Evolutionary conservation across 2,797 vertebrate species (phyloP), one percentile per base, ranked within the genome.

Genomic region (Calcarius lapponicus): DNA sequence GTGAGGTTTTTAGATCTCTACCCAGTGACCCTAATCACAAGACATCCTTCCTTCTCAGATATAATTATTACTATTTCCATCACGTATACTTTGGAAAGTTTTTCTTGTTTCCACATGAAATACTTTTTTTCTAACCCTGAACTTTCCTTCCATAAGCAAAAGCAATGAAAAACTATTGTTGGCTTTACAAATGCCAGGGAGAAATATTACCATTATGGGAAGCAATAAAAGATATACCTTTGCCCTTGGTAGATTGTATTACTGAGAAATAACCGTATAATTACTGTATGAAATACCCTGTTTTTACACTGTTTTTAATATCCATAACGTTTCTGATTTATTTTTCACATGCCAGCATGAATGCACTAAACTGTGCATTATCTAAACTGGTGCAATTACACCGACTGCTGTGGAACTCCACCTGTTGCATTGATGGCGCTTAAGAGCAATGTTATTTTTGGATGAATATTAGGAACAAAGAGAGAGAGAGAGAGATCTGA

Each of bases 131-230:
- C 90, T 88, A 80, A 84, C 82, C 62, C 76, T 81, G 80, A 94
- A 93, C 88, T 95, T 97, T 96, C 80, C 86, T 96, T 93, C 96
- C 96, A 36, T 36, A 96, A 97, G 83, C 60, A 90, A 96, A 96
- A 94, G 96, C 94, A 90, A 96, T 97, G 90, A 93, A 96, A 96
- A 93, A 88, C 76, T 96, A 84, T 92, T 96, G 96, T 93, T 95
- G 88, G 83, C 92, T 96, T 97, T 94, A 88, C 70, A 86, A 81
- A 82, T 94, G 95, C 91, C 92, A 90, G 38, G 67, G 78, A 95
- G 95, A 97, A 88, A 95, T 95, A 96, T 90, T 93, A 82, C 90
- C 90, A 86, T 90, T 78, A 93, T 47, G 84, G 51, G 53, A 60
- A 82, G 86, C 86, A 96, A 93, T 94, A 91, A 96, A 97, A 95